Evolutionary conservation across 2,113 vertebrate species (phyloP), one percentile per base, ranked within the genome.

Genomic region (Aleadryas rufinucha): DNA sequence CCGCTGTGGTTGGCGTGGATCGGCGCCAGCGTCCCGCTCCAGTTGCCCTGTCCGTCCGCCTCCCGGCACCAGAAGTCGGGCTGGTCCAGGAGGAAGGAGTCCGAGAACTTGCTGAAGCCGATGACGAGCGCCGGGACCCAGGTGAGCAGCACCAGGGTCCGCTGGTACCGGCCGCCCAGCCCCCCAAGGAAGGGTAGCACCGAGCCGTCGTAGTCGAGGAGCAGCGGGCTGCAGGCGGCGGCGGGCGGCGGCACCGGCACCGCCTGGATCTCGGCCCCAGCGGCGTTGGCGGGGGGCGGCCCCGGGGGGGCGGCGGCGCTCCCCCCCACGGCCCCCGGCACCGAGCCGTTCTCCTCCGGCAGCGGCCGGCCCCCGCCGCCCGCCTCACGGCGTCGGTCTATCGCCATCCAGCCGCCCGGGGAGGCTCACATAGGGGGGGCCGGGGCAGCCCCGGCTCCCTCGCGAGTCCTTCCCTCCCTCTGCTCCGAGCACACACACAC

Each of bases 51-150:
- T n/a, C 96, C 97, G 75, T 97, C 95, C 39, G 97, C 84, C 87
- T 98, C 68, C 96, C 97, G 97, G 93, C 99, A 99, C 97, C 98
- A 98, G 97, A 98, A 99, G 89, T 98, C 97, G 7, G 98, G 99
- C 88, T 99, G 99, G 60, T 99, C 99, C 97, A 99, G 91, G 7
- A 99, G 98, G 93, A 99, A 99, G 94, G 99, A 99, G 98, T 99
- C 99, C 91, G 99, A 99, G 97, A 99, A 99, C 97, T 99, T 99
- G 93, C 99, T 99, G 94, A 99, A 99, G 93, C 99, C 99, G 77
- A 99, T 99, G 97, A 99, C 99, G 54, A 99, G 97, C 37, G 99
- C 99, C 13, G 99, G 99, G 49, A 99, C 98, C 99, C 99, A 99
- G 84, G 99, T 99, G 97, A 99, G 99, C 83, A 99, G 98, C 94